Evolutionary conservation across 2,797 vertebrate genomes (phyloP), one percentile per base, ranked within the genome.

Genomic region (Galagoides demidoff): DNA sequence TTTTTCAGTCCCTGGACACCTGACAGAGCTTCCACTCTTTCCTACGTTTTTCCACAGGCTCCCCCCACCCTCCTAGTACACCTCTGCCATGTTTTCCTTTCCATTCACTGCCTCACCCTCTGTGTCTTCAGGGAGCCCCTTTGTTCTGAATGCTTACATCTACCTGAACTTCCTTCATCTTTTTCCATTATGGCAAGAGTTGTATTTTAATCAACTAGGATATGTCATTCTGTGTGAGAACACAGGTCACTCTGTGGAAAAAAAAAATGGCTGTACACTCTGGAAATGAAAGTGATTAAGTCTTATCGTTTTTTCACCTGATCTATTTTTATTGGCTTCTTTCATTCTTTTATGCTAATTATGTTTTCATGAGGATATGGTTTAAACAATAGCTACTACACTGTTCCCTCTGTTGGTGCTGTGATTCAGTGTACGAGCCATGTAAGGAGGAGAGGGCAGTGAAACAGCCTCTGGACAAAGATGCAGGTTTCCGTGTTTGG

Each of bases 1-100:
- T 78, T 95, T 96, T 92, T 90, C 4, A 27, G 64, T 81, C 85
- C 68, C 93, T 97, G 93, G 82, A 93, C 92, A 71, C 37, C 43
- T 90, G 55, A 90, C 76, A 87, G 57, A 57, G 37, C 39, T 84
- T 90, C 73, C 52, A 43, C 68, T 94, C 68, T 37, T 93, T 70
- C 81, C 81, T 31, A 63, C 61, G 49, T 64, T 92, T 70, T 43
- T 82, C 17, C 52, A 68, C 39, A 59, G 52, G 52, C 79, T 83
- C 43, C 1, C 70, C 23, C 57, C 34, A 86, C 20, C 78, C 45
- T 63, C 37, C 27, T 57, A 11, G 14, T 29, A 49, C 4, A 66
- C 37, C 43, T 94, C 63, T 89, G 27, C 55, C 11, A 1, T n/a
- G 25, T 83, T 86, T 85, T 73, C 23, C 39, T 14, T 88, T 55